A percentile compares a stretch with the other conserved stretches of the same genome.
phyloP scores from a whole-genome alignment of 2,797 vertebrate genomes.

The Tenualosa ilisha region DNA sequence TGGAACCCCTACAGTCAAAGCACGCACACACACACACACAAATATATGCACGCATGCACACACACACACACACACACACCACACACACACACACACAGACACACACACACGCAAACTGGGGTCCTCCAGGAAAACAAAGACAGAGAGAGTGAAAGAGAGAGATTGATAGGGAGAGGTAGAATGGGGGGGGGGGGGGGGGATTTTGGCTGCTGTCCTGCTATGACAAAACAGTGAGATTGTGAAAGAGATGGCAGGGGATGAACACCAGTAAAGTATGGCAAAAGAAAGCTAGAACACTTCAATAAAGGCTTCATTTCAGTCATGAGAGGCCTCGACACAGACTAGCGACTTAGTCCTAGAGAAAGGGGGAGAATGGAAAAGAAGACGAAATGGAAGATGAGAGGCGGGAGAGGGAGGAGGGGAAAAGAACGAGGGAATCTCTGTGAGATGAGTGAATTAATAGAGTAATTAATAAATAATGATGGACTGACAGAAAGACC shows the following conservation, averaged over 20 bases:
- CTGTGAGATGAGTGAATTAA: background rate
- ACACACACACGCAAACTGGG: background rate
- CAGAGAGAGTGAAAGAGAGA: background rate
- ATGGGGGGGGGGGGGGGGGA: constrained; percentile 23
- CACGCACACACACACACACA: background rate
- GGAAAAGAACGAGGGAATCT: background rate
- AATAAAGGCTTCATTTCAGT: too few species aligned
- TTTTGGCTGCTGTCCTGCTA: too few species aligned
- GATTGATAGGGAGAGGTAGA: constrained; percentile 1
- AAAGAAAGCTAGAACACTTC: constrained; percentile 56
- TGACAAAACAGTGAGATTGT: background rate
- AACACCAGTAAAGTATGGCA: constrained; percentile 54
- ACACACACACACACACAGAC: background rate
- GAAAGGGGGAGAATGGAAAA: too few species aligned
- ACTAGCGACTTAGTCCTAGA: too few species aligned
- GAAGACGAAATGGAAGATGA: background rate
- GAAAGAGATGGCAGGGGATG: constrained; percentile 11
- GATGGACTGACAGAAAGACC: background rate
- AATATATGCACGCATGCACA: background rate
- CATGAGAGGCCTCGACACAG: too few species aligned
- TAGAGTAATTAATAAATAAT: constrained; percentile 5
- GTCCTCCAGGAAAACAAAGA: background rate
- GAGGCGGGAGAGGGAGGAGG: background rate
- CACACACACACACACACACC: background rate
- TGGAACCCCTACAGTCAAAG: background rate